phyloP scores from a whole-genome alignment of 2,113 vertebrate species.

The Ageneiosus marmoratus region DNA sequence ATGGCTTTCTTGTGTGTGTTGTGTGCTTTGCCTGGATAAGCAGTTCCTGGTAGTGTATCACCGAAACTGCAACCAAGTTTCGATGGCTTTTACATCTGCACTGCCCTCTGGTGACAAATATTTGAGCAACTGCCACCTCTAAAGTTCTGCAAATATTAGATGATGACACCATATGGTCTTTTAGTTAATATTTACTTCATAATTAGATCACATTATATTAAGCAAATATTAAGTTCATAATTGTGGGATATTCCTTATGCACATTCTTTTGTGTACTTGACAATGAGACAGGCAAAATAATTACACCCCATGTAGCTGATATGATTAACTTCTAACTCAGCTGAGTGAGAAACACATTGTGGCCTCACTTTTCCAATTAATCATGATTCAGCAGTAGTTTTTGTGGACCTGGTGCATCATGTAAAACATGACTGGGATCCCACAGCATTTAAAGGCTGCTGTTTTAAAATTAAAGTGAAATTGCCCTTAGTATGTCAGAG shows the following conservation, averaged over 20 bases:
- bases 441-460: neutral
- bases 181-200: too few species aligned
- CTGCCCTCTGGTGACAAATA: constrained; percentile 74
- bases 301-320: neutral
- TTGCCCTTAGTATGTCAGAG: neutral
- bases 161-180: neutral
- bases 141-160: constrained; percentile 3
- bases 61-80: constrained; percentile 72
- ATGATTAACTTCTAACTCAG: neutral
- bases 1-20: neutral
- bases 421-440: neutral
- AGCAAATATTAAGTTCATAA: too few species aligned
- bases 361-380: neutral
- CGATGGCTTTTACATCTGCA: constrained; percentile 65
- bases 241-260: neutral
- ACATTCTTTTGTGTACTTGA: neutral
- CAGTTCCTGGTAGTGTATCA: constrained; percentile 69
- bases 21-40: constrained; percentile 62
- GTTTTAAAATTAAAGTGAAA: neutral
- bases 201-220: too few species aligned
- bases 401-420: neutral
- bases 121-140: constrained; percentile 6
- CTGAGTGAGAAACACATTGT: neutral
- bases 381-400: neutral
- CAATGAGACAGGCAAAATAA: neutral